phyloP scores from a whole-genome alignment of 92 coral and sea anemone genomes.

The Chrysogorgia sp. region DNA sequence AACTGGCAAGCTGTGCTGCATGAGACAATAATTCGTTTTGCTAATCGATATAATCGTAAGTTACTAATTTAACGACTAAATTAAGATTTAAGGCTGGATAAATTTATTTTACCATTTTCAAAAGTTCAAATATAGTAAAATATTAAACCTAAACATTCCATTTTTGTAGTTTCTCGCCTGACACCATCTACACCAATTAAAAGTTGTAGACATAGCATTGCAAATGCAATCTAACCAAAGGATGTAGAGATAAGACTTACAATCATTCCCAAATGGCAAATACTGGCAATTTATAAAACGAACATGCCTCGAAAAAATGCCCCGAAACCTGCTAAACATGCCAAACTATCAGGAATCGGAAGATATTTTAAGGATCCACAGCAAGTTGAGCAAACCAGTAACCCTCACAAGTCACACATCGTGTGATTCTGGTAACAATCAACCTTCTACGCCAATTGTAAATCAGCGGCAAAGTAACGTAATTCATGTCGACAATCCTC shows the following conservation, averaged over 20 bases:
- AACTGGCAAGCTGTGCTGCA: conserved; percentile 20
- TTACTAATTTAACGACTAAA: too few relatives aligned
- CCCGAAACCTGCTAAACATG: conserved; percentile 35
- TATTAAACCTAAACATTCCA: too few relatives aligned
- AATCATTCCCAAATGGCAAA: conserved; percentile 29
- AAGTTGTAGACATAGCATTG: conserved; percentile 24
- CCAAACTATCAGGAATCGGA: conserved; percentile 31
- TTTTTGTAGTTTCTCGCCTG: too few relatives aligned
- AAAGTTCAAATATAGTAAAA: too few relatives aligned
- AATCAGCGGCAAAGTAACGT: conserved; percentile 32
- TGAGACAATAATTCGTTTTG: conserved; percentile 22
- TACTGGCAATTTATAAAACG: conserved; percentile 15
- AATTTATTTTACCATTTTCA: too few relatives aligned
- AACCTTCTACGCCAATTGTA: conserved; percentile 17
- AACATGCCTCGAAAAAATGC: conserved; percentile 33
- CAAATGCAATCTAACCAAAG: conserved; percentile 28
- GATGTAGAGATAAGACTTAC: conserved; percentile 32
- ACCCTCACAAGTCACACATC: too few relatives aligned
- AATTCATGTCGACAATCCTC: conserved; percentile 29
- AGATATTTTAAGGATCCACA: conserved; percentile 29
- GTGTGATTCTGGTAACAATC: too few relatives aligned
- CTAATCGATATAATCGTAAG: conserved; percentile 8
- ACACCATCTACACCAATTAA: too few relatives aligned
- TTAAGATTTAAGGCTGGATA: too few relatives aligned
- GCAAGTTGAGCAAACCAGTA: conserved; percentile 38